phyloP scores from a whole-genome alignment of 1,140 invertebrate genomes.

The Drosophila sechellia region DNA sequence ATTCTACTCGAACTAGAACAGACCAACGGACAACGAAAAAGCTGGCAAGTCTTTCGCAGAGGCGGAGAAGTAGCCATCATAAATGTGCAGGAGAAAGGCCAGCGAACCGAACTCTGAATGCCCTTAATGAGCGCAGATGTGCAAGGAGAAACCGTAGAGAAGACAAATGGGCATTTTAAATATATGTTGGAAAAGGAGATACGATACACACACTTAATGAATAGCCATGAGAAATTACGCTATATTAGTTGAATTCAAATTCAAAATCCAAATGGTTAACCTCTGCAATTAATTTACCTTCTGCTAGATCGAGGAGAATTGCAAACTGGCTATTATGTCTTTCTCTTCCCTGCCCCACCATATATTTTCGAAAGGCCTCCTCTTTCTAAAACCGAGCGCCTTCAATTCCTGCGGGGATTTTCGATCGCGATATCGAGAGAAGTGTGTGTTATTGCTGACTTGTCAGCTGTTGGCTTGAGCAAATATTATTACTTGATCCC shows the following conservation, averaged over 20 bases:
- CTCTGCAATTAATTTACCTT: constrained; percentile 14
- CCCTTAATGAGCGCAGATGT: constrained; percentile 30
- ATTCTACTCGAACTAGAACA: constrained; percentile 79
- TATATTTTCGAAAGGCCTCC: background rate
- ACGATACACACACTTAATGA: background rate
- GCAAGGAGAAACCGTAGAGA: background rate
- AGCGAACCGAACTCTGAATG: constrained; percentile 27
- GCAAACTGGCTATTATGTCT: constrained; percentile 10
- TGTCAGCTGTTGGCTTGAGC: constrained; percentile 77
- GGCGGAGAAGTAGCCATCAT: constrained; percentile 39
- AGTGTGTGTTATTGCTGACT: constrained; percentile 45
- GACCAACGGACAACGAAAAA: constrained; percentile 35
- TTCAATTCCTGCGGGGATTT: constrained; percentile 36
- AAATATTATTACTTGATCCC: constrained; percentile 79
- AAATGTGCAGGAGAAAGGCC: constrained; percentile 51
- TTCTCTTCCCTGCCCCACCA: background rate
- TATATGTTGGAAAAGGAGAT: background rate
- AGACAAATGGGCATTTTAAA: background rate
- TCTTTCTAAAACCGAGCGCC: constrained; percentile 3
- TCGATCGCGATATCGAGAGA: constrained; percentile 35
- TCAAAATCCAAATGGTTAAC: background rate
- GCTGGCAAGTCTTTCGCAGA: constrained; percentile 5
- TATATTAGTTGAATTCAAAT: background rate
- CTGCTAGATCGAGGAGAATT: background rate
- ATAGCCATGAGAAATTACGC: background rate